phyloP scores from a whole-genome alignment of 2,888 invertebrate genomes.

The Archips crataeganus region DNA sequence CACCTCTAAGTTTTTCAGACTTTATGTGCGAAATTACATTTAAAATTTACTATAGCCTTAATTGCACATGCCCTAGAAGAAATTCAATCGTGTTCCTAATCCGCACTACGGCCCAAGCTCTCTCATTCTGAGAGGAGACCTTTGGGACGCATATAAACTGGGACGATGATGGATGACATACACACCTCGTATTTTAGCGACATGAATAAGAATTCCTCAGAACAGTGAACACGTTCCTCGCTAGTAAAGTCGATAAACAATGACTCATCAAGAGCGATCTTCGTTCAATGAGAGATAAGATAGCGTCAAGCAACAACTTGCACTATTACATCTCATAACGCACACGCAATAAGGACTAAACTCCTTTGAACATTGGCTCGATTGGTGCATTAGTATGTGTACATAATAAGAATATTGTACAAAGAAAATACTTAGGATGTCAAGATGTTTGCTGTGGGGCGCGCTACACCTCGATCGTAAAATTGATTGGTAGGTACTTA shows the following conservation, averaged over 20 bases:
- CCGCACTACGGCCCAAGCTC: too few relatives aligned
- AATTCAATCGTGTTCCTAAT: too few relatives aligned
- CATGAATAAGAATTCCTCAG: slow-evolving; percentile 2
- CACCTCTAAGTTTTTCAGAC: too few relatives aligned
- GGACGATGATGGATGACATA: too few relatives aligned
- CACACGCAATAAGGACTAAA: not conserved
- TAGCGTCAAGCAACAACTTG: not conserved
- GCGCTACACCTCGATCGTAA: not conserved
- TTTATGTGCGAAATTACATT: too few relatives aligned
- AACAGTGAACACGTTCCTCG: slow-evolving; percentile 1
- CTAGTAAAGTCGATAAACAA: slow-evolving; percentile 2
- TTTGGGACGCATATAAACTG: too few relatives aligned
- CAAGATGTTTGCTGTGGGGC: not conserved
- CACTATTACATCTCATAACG: not conserved
- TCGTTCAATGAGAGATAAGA: not conserved
- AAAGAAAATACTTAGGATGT: not conserved
- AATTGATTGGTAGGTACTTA: not conserved
- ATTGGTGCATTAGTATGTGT: not conserved
- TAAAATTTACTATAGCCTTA: too few relatives aligned
- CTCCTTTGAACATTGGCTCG: not conserved
- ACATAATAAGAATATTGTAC: not conserved
- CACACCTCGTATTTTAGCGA: too few relatives aligned
- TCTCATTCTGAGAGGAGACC: too few relatives aligned
- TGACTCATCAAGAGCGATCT: slow-evolving; percentile 21
- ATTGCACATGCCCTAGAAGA: too few relatives aligned